Conservation (phyloP, 2,888 invertebrate species). For the Artemia sp. region DNA sequence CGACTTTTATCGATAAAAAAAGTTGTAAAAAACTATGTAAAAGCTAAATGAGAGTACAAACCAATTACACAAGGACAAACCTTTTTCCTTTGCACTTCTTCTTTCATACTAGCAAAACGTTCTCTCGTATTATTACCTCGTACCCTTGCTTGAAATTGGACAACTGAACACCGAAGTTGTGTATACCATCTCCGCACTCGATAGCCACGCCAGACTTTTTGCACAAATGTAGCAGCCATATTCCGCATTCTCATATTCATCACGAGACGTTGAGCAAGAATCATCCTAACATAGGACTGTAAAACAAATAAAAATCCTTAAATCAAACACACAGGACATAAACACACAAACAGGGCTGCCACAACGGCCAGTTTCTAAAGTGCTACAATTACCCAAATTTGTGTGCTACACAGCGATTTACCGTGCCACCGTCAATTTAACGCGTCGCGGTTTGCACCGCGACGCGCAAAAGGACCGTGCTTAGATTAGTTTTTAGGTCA, state of each 20-base stretch:
- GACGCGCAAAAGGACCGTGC: no score
- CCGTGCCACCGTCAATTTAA: no score
- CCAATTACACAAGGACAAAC: neutral
- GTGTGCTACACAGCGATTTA: no score
- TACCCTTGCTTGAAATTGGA: conserved; percentile 52
- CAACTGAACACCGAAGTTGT: conserved; percentile 42
- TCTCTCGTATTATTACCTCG: conserved; percentile 47
- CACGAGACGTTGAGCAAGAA: conserved; percentile 41
- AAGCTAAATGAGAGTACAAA: no score
- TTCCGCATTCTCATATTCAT: conserved; percentile 30
- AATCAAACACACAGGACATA: neutral
- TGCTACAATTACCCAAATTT: neutral
- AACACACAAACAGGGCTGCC: conserved; percentile 12
- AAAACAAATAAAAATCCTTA: conserved; percentile 23
- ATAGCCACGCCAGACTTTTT: conserved; percentile 58
- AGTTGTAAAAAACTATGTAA: no score
- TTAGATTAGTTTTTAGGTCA: no score
- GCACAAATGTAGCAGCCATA: conserved; percentile 45
- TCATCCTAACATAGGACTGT: conserved; percentile 49
- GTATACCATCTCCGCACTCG: conserved; percentile 48
- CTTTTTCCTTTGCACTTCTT: neutral
- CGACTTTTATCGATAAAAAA: no score
- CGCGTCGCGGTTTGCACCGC: no score
- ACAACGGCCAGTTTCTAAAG: neutral
- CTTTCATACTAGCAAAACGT: conserved; percentile 24